Conservation (phyloP, 37 sponge, comb jelly and placozoan species). For the Axinella damicornis region DNA sequence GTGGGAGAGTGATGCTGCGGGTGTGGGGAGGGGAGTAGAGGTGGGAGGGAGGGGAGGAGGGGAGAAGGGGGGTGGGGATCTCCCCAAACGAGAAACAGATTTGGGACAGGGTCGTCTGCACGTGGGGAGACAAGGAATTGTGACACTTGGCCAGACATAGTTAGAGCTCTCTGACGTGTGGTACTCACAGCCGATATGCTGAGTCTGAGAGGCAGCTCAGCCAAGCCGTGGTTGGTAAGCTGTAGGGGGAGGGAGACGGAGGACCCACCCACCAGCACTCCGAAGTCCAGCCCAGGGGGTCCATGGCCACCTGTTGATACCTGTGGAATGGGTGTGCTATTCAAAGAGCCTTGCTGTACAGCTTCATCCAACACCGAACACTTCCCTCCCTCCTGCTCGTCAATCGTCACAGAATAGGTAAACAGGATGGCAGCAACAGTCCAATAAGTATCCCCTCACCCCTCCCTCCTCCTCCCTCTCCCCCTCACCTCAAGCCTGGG, state of each 20-base stretch:
- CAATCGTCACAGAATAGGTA: neutral
- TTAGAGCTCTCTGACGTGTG: too few species aligned
- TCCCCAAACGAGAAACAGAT: constrained; percentile 34
- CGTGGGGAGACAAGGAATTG: too few species aligned
- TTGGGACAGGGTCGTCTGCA: neutral
- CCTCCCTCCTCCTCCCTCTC: too few species aligned
- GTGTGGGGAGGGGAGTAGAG: constrained; percentile 13
- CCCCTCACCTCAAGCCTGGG: constrained; percentile 52
- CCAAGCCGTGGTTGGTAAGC: constrained; percentile 53
- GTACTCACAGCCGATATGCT: too few species aligned
- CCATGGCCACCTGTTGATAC: neutral
- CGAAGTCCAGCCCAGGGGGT: constrained; percentile 55
- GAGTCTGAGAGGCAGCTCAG: constrained; percentile 64
- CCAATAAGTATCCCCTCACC: neutral
- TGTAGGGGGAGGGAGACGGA: constrained; percentile 22
- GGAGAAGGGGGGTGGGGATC: constrained; percentile 34
- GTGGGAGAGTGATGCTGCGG: constrained; percentile 21
- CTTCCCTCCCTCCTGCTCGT: too few species aligned
- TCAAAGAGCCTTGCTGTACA: too few species aligned
- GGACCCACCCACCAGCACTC: constrained; percentile 59
- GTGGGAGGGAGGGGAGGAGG: constrained; percentile 28
- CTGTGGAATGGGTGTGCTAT: neutral
- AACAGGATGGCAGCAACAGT: neutral
- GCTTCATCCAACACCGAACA: too few species aligned
- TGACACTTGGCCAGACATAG: too few species aligned